A percentile compares a stretch with the other conserved stretches of the same genome.
Conservation (phyloP, 2,797 vertebrate species). For the Enteromius paludinosus region DNA sequence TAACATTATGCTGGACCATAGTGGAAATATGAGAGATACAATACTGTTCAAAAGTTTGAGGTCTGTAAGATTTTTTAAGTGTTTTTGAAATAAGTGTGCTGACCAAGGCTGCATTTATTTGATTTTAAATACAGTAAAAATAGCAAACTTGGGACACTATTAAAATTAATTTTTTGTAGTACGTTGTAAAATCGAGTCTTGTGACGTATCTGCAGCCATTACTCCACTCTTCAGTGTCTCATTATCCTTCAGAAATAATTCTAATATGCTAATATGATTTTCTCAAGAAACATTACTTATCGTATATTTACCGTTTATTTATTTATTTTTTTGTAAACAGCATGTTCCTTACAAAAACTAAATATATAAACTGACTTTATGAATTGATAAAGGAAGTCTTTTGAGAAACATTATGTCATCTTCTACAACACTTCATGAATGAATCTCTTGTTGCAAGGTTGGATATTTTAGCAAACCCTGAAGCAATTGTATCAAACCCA, state of each 20-base stretch:
- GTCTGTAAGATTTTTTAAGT: background rate
- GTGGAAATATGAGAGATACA: background rate
- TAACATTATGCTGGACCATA: background rate
- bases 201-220: background rate
- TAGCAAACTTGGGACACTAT: background rate
- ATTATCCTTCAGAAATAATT: background rate
- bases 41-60: background rate
- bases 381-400: background rate
- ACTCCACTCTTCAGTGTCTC: background rate
- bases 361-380: background rate
- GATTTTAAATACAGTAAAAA: background rate
- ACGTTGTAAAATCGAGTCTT: background rate
- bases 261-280: background rate
- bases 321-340: no score
- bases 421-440: constrained; percentile 37
- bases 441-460: constrained; percentile 72
- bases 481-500: constrained; percentile 76
- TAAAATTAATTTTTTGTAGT: background rate
- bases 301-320: no score
- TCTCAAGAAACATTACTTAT: background rate
- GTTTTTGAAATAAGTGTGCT: background rate
- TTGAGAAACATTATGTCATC: background rate
- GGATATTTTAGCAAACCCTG: constrained; percentile 78
- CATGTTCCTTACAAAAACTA: no score
- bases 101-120: background rate